A percentile compares a stretch with the other conserved stretches of the same genome.
These are phyloP conservation scores for Drosophila flavopinicola DNA, from an alignment of 2,888 invertebrate species.

Conservation along the genomic window DNA sequence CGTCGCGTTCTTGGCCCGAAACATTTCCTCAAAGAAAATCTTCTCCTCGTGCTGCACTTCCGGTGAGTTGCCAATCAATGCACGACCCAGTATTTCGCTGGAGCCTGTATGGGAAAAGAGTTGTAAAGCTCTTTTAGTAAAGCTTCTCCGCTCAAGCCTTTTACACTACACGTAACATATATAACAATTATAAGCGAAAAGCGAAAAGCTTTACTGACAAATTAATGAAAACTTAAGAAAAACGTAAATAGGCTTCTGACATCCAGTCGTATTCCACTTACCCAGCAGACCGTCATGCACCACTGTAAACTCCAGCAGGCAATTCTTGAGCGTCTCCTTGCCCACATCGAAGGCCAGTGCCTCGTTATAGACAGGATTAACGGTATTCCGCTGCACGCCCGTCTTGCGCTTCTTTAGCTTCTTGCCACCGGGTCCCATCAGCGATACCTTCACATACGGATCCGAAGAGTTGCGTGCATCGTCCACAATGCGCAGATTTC, in stretches of 20 bases:
- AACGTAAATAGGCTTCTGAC: background rate
- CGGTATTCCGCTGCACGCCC: conserved; percentile 93
- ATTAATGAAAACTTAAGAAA: no score
- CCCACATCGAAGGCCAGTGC: conserved; percentile 96
- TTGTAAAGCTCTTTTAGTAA: conserved; percentile 3
- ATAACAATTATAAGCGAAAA: no score
- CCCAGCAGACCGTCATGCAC: conserved; percentile 87
- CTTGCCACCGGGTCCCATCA: conserved; percentile 94
- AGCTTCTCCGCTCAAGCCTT: no score
- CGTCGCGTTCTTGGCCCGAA: conserved; percentile 86
- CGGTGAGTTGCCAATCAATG: conserved; percentile 85
- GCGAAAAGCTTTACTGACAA: background rate
- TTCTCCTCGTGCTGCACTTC: conserved; percentile 85
- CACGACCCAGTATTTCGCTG: conserved; percentile 86
- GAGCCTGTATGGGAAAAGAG: conserved; percentile 81
- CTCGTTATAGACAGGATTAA: conserved; percentile 96
- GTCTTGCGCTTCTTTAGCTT: conserved; percentile 97
- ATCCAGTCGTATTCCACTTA: conserved; percentile 30
- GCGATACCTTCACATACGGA: conserved; percentile 96
- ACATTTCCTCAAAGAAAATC: conserved; percentile 86
- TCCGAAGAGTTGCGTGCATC: conserved; percentile 95
- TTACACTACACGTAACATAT: background rate
- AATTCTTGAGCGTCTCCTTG: conserved; percentile 86
- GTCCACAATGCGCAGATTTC: conserved; percentile 96
- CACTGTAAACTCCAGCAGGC: conserved; percentile 86